Base-by-base conservation (phyloP, 2,797 vertebrate species). In the Gorsachius magnificus region DNA sequence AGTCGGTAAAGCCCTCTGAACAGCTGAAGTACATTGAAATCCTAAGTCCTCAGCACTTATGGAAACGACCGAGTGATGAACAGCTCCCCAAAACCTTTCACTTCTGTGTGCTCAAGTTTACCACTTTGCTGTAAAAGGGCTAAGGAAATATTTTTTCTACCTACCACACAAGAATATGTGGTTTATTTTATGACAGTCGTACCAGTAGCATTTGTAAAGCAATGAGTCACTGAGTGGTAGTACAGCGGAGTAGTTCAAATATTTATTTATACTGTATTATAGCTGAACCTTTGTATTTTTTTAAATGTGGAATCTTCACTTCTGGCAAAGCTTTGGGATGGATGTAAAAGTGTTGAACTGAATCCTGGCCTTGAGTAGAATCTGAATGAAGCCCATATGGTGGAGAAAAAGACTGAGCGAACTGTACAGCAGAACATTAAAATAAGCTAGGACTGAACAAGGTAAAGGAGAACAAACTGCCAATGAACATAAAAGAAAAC, bases 61-160 rank as follows among this genome's bases (percentile, higher is more conserved):
- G 61, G 60, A 87, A 63, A n/a, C 41, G 48, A 41, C 2, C 2
- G 1, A 46, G 16, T 21, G 60, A 68, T 0, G 0, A 79, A 38
- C 50, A 35, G 38, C 80, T 93, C 75, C 53, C 60, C 63, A 60
- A 57, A 89, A 60, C 28, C 29, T 85, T 78, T 69, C 54, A 8
- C n/a, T 71, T 68, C 41, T 80, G 75, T 38, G 2, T 74, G 64
- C 50, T 83, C 81, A 58, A 31, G 21, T 95, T 91, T 68, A 61
- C 69, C 57, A 25, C 50, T 86, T 83, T 43, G 45, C 60, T 70
- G 66, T 86, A 76, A 91, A 90, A 93, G 63, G 21, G 18, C 64
- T 90, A n/a, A 78, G 72, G 85, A 95, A 89, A 93, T 92, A 71
- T 56, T 93, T 94, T 94, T 95, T 68, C 56, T 58, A 87, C 71